Conservation (phyloP, 2,113 vertebrate species). For the Salvelinus namaycush region DNA sequence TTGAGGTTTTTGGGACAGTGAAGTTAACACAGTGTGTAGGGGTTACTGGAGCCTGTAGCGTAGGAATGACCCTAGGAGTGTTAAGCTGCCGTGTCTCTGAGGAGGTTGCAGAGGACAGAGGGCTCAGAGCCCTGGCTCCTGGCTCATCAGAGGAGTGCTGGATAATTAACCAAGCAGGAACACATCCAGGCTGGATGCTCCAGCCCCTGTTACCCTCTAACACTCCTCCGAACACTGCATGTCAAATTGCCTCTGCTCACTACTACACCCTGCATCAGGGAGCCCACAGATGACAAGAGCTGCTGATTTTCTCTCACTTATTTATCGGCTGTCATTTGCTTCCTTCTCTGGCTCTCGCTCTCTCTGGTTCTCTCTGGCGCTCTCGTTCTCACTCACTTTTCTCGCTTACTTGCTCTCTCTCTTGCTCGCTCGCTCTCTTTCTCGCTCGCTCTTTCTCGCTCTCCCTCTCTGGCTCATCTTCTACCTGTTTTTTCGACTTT, state of each 20-base stretch:
- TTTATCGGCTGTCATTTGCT: too few relatives aligned
- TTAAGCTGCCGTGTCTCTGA: background rate
- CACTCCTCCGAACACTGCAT: conserved; percentile 17
- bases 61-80: too few relatives aligned
- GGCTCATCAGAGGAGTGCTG: conserved; percentile 26
- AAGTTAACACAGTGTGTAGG: too few relatives aligned
- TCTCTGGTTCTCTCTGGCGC: too few relatives aligned
- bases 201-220: background rate
- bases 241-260: conserved; percentile 35
- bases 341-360: background rate
- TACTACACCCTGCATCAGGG: conserved; percentile 4
- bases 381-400: too few relatives aligned
- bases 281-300: conserved; percentile 27
- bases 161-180: conserved; percentile 38
- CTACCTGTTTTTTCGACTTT: background rate
- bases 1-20: too few relatives aligned
- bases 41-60: too few relatives aligned
- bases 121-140: conserved; percentile 35
- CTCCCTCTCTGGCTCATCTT: background rate
- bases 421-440: background rate
- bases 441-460: background rate
- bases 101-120: conserved; percentile 3
- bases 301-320: conserved; percentile 2
- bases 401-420: background rate
- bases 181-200: conserved; percentile 23